These are phyloP conservation scores for Pseudotriccus pelzelni DNA, from an alignment of 2,797 vertebrate genomes.

Conservation along the genomic window DNA sequence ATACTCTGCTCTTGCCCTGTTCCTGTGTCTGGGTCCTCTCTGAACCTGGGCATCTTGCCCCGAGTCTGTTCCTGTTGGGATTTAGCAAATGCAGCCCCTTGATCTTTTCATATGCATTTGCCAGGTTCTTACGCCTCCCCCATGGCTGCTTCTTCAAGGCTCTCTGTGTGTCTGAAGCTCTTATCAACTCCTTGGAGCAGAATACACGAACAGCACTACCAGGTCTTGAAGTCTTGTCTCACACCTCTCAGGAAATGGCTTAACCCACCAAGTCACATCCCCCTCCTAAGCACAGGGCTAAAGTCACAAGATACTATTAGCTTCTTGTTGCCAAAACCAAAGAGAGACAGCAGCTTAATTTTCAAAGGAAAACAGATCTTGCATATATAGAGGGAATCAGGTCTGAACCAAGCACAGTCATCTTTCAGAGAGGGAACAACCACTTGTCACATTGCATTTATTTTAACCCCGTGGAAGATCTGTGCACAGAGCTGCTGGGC, in stretches of 20 bases:
- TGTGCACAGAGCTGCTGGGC: not conserved
- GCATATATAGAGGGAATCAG: not conserved
- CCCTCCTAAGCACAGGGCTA: slow-evolving; percentile 32
- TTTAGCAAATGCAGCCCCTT: slow-evolving; percentile 50
- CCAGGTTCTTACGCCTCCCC: not conserved
- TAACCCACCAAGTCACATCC: slow-evolving; percentile 31
- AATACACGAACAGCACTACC: slow-evolving; percentile 57
- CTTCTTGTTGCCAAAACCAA: not conserved
- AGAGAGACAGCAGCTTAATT: not conserved
- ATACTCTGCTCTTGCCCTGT: not conserved
- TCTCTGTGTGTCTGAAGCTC: slow-evolving; percentile 37
- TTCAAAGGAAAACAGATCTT: not conserved
- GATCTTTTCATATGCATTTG: slow-evolving; percentile 59
- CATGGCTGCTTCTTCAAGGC: not conserved
- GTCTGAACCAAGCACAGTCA: not conserved
- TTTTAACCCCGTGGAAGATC: not conserved
- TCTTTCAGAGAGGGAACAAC: not conserved
- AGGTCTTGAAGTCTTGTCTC: slow-evolving; percentile 54
- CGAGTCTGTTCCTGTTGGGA: slow-evolving; percentile 2
- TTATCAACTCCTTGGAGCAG: slow-evolving; percentile 36
- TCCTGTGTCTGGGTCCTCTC: not conserved
- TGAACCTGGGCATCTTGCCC: not conserved
- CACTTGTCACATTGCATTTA: not conserved
- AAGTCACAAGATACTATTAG: slow-evolving; percentile 19
- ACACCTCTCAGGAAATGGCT: slow-evolving; percentile 59